Conservation (phyloP, 64 coral and sea anemone species). For the Stichodactyla mertensii region DNA sequence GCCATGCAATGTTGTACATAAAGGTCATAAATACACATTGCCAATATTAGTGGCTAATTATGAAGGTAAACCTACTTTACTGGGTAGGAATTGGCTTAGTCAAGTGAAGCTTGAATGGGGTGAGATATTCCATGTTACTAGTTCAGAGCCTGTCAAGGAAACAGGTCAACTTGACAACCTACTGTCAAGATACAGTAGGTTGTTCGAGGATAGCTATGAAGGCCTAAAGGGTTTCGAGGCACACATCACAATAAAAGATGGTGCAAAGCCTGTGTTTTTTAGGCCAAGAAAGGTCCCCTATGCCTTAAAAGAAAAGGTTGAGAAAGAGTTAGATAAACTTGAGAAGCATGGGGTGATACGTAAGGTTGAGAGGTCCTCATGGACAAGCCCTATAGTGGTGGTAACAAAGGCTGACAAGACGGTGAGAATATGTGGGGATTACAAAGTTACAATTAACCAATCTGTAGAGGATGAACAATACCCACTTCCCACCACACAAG, state of each 20-base stretch:
- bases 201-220: slow-evolving; percentile 48
- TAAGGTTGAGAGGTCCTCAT: slow-evolving; percentile 32
- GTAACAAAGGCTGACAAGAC: slow-evolving; percentile 52
- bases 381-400: slow-evolving; percentile 43
- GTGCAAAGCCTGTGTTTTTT: slow-evolving; percentile 11
- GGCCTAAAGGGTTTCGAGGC: slow-evolving; percentile 46
- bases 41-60: slow-evolving; percentile 49
- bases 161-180: slow-evolving; percentile 20
- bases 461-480: slow-evolving; percentile 54
- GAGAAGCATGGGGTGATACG: slow-evolving; percentile 50
- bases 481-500: slow-evolving; percentile 44
- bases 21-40: slow-evolving; percentile 31
- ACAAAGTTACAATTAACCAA: slow-evolving; percentile 51
- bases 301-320: slow-evolving; percentile 55
- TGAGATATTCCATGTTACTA: slow-evolving; percentile 28
- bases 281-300: slow-evolving; percentile 39
- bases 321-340: slow-evolving; percentile 40
- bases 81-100: slow-evolving; percentile 53
- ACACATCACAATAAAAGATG: slow-evolving; percentile 43
- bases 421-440: slow-evolving; percentile 47
- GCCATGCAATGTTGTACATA: slow-evolving; percentile 40
- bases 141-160: not conserved
- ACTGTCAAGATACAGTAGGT: slow-evolving; percentile 2
- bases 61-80: slow-evolving; percentile 34
- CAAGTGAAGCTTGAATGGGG: slow-evolving; percentile 45